A percentile compares a stretch with the other conserved stretches of the same genome.
Evolutionary conservation across 92 coral and sea anemone species (phyloP).

Genomic region (Epizoanthus illoricatus): DNA sequence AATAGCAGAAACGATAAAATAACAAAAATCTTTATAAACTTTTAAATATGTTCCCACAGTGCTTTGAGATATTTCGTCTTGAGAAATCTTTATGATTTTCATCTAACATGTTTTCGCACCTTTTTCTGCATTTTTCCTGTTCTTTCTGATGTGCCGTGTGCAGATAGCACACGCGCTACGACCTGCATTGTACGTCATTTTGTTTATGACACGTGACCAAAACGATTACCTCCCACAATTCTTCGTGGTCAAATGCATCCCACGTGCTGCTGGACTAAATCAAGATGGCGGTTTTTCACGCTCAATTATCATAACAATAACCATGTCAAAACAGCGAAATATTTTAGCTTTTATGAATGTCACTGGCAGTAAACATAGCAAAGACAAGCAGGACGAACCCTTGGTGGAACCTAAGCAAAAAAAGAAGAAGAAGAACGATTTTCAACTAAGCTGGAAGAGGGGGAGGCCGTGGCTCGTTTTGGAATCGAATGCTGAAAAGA

Average conservation of each 20-base stretch:
- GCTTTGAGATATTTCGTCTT: too few species aligned
- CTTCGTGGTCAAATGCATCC: conserved; percentile 8
- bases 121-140: background rate
- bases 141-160: too few species aligned
- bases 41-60: too few species aligned
- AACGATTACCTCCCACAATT: conserved; percentile 5
- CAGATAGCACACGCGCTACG: too few species aligned
- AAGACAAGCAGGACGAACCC: background rate
- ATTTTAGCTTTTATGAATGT: conserved; percentile 11
- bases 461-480: conserved; percentile 14
- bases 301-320: conserved; percentile 2
- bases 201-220: background rate
- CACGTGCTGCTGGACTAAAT: conserved; percentile 11
- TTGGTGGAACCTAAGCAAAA: too few species aligned
- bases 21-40: too few species aligned
- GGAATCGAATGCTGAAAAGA: conserved; percentile 2
- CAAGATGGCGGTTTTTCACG: conserved; percentile 1
- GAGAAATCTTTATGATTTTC: too few species aligned
- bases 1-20: too few species aligned
- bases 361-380: background rate
- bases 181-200: too few species aligned
- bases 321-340: background rate
- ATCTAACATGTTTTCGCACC: too few species aligned
- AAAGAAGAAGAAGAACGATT: background rate
- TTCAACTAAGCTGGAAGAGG: conserved; percentile 11